These are phyloP conservation scores for Myotis planiceps DNA, from an alignment of 2,797 vertebrate species.

Conservation along the genomic window DNA sequence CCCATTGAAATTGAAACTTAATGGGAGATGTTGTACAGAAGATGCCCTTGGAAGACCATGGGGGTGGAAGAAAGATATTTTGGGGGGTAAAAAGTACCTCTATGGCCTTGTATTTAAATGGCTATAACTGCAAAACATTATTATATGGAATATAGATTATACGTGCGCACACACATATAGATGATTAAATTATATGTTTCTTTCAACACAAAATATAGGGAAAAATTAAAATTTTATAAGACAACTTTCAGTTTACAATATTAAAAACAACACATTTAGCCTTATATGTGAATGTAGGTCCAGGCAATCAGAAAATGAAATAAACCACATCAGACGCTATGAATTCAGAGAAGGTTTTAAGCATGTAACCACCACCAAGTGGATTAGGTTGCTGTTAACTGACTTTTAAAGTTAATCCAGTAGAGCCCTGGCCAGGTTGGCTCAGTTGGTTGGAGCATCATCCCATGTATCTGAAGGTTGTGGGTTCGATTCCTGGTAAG, in stretches of 20 bases:
- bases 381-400: background rate
- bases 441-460: background rate
- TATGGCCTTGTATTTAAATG: background rate
- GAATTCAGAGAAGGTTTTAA: background rate
- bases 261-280: background rate
- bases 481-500: background rate
- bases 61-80: background rate
- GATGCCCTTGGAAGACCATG: background rate
- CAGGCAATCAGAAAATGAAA: background rate
- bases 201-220: background rate
- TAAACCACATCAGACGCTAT: fast-evolving
- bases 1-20: background rate
- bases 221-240: background rate
- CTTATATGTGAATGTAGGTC: background rate
- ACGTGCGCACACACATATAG: background rate
- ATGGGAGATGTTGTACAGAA: background rate
- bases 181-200: background rate
- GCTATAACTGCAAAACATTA: background rate
- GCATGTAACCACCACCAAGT: background rate
- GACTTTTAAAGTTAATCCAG: background rate
- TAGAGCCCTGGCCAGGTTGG: background rate
- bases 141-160: too few relatives aligned
- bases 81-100: background rate
- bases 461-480: background rate
- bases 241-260: background rate